These are phyloP conservation scores for Protobothrops flavoviridis DNA, from an alignment of 2,113 vertebrate genomes.

Conservation along the genomic window DNA sequence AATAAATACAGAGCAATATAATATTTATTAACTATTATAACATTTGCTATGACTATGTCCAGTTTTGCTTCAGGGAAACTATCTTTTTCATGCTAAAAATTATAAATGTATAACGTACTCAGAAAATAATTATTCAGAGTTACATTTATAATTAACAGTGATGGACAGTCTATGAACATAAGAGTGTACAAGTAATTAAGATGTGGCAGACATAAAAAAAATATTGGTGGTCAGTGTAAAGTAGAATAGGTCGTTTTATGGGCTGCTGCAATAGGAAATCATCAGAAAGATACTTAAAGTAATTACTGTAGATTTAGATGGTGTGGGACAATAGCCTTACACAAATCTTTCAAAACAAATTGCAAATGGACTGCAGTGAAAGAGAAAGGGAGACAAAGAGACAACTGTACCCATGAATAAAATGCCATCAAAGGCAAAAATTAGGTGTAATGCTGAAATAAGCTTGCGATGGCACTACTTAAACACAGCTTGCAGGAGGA, in stretches of 20 bases:
- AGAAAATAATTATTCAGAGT: constrained; percentile 57
- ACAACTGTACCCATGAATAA: neutral
- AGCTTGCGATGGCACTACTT: constrained; percentile 26
- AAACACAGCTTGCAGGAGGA: neutral
- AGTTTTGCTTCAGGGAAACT: constrained; percentile 16
- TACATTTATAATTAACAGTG: constrained; percentile 53
- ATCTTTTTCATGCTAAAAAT: constrained; percentile 19
- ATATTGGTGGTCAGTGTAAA: constrained; percentile 31
- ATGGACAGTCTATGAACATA: constrained; percentile 49
- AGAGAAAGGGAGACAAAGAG: neutral
- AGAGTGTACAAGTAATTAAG: constrained; percentile 46
- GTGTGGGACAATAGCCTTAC: constrained; percentile 13
- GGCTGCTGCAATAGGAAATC: constrained; percentile 11
- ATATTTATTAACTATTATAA: neutral
- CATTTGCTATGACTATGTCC: neutral
- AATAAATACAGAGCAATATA: neutral
- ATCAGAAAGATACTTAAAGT: constrained; percentile 22
- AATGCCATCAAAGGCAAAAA: constrained; percentile 29
- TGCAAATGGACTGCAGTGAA: constrained; percentile 29
- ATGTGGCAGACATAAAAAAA: constrained; percentile 41
- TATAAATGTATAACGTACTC: constrained; percentile 36
- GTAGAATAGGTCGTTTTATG: constrained; percentile 32
- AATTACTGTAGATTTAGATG: constrained; percentile 41
- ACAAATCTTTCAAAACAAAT: constrained; percentile 55
- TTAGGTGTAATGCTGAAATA: constrained; percentile 1